Percentiles rank a stretch among this genome's conserved stretches.
These are phyloP conservation scores for Rhombomys opimus DNA, from an alignment of 2,113 vertebrate species.

Conservation along the genomic window DNA sequence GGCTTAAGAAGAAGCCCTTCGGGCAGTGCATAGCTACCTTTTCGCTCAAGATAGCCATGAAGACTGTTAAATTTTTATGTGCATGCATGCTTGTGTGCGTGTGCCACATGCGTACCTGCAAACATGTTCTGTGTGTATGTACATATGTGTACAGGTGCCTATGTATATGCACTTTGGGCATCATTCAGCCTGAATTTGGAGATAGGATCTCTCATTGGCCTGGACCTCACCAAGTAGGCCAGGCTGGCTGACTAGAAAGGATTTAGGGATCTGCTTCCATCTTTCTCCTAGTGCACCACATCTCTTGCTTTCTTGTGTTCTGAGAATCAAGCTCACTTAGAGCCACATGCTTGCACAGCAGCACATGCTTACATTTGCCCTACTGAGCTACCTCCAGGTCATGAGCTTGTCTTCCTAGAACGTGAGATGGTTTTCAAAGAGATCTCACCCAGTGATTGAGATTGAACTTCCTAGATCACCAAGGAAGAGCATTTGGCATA, in stretches of 20 bases:
- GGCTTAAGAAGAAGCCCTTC: neutral
- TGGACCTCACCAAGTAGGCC: neutral
- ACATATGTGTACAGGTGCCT: neutral
- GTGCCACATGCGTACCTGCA: neutral
- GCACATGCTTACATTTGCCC: no score
- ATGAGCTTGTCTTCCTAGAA: neutral
- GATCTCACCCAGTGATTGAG: neutral
- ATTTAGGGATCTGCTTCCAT: neutral
- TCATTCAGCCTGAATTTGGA: neutral
- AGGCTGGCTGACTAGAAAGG: neutral
- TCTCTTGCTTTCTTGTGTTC: neutral
- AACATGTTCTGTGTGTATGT: neutral
- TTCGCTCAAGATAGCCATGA: conserved; percentile 15
- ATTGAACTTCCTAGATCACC: neutral
- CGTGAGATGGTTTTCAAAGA: neutral
- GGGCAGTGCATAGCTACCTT: neutral
- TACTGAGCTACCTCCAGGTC: neutral
- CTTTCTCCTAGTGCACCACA: neutral
- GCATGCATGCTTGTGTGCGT: neutral
- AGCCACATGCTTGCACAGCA: neutral
- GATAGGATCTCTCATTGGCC: neutral
- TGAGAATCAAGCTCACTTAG: neutral
- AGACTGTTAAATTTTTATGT: neutral
- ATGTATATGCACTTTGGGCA: no score
- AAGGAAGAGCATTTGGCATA: neutral